Conservation (phyloP, 1,140 invertebrate species). For the Drosophila arawakana region DNA sequence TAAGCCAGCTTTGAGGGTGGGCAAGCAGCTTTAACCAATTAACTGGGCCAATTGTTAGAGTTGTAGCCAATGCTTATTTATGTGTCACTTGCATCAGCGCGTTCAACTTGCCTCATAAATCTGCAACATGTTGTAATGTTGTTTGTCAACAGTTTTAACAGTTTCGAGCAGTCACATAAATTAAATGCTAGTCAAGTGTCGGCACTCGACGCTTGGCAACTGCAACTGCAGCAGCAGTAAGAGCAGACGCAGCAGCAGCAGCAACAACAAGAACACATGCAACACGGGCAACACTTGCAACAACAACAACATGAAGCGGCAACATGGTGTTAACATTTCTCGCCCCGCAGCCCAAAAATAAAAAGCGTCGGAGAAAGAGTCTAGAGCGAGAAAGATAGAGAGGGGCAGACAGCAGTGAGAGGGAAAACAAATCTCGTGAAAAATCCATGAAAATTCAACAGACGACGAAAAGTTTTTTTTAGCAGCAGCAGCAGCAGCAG, state of each 20-base stretch:
- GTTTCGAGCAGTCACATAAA: slow-evolving; percentile 78
- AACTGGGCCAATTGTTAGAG: slow-evolving; percentile 32
- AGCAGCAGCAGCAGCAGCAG: slow-evolving; percentile 14
- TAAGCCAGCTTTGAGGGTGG: neutral
- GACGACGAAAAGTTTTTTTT: slow-evolving; percentile 65
- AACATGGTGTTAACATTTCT: slow-evolving; percentile 82
- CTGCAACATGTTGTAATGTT: slow-evolving; percentile 80
- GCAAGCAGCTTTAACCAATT: slow-evolving; percentile 20
- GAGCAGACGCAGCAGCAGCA: too few relatives aligned
- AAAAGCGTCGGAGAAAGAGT: neutral
- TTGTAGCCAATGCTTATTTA: slow-evolving; percentile 58
- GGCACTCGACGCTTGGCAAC: slow-evolving; percentile 23
- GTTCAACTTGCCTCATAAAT: slow-evolving; percentile 73
- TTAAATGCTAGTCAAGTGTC: slow-evolving; percentile 79
- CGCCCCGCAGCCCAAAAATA: slow-evolving; percentile 59
- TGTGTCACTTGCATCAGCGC: slow-evolving; percentile 69
- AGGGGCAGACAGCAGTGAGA: neutral
- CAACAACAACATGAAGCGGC: slow-evolving; percentile 49
- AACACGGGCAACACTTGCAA: slow-evolving; percentile 57
- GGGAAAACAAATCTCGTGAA: slow-evolving; percentile 62
- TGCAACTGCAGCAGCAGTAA: slow-evolving; percentile 32
- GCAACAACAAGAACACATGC: neutral
- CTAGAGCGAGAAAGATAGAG: neutral
- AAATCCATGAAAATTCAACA: slow-evolving; percentile 81
- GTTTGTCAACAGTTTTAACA: slow-evolving; percentile 81